These are phyloP conservation scores for Crossaster papposus DNA, from an alignment of 53 echinoderm and acorn worm species.

Conservation along the genomic window DNA sequence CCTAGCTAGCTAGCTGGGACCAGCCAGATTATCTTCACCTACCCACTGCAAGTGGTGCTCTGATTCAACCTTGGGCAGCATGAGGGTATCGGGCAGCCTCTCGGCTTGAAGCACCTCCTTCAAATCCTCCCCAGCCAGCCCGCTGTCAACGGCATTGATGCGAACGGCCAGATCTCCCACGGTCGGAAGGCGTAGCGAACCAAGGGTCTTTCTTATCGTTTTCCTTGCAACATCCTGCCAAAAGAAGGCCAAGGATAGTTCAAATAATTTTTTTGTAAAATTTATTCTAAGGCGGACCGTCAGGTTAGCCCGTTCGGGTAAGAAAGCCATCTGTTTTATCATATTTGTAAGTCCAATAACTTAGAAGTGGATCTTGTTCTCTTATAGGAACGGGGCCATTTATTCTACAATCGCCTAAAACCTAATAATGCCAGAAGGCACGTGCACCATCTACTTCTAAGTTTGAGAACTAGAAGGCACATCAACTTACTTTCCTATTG, in stretches of 20 bases:
- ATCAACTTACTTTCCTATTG: slow-evolving; percentile 79
- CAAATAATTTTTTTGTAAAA: neutral
- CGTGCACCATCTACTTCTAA: no score
- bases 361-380: no score
- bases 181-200: slow-evolving; percentile 57
- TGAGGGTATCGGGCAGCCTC: slow-evolving; percentile 82
- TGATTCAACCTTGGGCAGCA: slow-evolving; percentile 94
- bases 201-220: slow-evolving; percentile 69
- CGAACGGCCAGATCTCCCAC: slow-evolving; percentile 82
- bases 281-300: no score
- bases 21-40: neutral
- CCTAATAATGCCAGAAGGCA: no score
- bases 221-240: slow-evolving; percentile 84
- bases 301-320: no score
- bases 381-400: no score
- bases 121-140: slow-evolving; percentile 85
- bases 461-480: neutral
- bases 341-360: no score
- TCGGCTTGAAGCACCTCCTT: slow-evolving; percentile 73
- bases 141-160: slow-evolving; percentile 88
- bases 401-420: no score
- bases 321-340: no score
- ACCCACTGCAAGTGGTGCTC: slow-evolving; percentile 87
- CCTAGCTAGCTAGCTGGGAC: no score
- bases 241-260: neutral